Evolutionary conservation across 2,888 invertebrate genomes (phyloP), one percentile per base, ranked within the genome.

Genomic region (Didymodactylos carnosus): DNA sequence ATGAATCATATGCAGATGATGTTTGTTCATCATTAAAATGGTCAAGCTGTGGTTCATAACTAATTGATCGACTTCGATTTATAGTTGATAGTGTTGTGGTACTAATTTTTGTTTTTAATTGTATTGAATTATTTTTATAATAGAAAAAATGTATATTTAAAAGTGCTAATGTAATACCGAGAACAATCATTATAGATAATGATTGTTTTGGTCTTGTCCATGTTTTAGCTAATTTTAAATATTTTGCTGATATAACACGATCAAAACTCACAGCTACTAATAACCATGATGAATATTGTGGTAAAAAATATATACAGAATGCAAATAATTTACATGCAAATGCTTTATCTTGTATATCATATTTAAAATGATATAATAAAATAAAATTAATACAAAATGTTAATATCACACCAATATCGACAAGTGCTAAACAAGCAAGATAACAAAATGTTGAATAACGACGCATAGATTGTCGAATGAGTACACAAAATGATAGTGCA

Each of bases 261-360:
- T 74, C 74, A 51, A 74, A 35, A 71, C 74, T 74, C 16, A 74
- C 74, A 35, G 71, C 74, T 16, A 72, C 71, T 43, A 71, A 71
- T 43, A 71, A 71, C 74, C 74, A 74, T 25, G 74, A 71, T 23
- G 74, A 74, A 39, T 71, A 72, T 27, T 74, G 74, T 43, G 74
- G 74, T 25, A 74, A 41, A 74, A 74, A 74, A 69, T 74, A 74
- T 43, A 71, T 74, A 39, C 71, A 69, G 71, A 74, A 74, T 46
- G 74, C 71, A 71, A 43, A 71, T 25, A 74, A 35, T 53, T 74
- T 74, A 62, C 74, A 74, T 35, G 51, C 27, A 43, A 62, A 39
- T 46, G 51, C 35, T 39, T n/a, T 8, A 11, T 39, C 1, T 74
- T 74, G 74, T 74, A 74, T 49, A 51, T 74, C 71, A 71, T 53